Evolutionary conservation across 2,113 vertebrate species (phyloP).

Genomic region (Lepisosteus oculatus): DNA sequence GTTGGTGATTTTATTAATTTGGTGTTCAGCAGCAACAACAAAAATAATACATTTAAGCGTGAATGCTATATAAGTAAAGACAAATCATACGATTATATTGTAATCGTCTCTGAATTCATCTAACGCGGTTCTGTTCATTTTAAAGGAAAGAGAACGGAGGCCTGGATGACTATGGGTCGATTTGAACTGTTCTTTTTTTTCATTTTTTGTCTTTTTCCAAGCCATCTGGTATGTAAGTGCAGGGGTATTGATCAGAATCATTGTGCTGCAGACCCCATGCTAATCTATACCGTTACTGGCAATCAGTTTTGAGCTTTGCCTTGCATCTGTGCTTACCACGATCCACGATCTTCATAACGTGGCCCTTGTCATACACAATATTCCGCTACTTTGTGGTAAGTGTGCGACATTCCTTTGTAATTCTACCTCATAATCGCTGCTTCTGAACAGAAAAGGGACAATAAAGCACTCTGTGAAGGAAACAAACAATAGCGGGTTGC

Average conservation of each 20-base stretch:
- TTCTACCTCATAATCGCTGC: slow-evolving; percentile 15
- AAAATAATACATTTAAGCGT: not conserved
- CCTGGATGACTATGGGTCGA: slow-evolving; percentile 39
- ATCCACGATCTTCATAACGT: slow-evolving; percentile 52
- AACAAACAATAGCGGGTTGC: not conserved
- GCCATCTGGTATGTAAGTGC: slow-evolving; percentile 74
- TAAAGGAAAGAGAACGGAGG: slow-evolving; percentile 31
- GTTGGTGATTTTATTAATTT: too few relatives aligned
- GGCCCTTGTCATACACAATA: slow-evolving; percentile 52
- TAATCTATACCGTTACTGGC: slow-evolving; percentile 74
- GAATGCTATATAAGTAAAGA: too few relatives aligned
- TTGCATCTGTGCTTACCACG: slow-evolving; percentile 65
- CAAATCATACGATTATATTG: not conserved
- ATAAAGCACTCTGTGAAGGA: slow-evolving; percentile 12
- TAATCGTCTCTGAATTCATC: slow-evolving; percentile 3
- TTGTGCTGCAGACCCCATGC: slow-evolving; percentile 78
- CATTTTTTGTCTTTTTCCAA: slow-evolving; percentile 56
- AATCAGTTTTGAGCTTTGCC: slow-evolving; percentile 54
- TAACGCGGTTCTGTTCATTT: not conserved
- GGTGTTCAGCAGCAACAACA: too few relatives aligned
- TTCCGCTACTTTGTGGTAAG: slow-evolving; percentile 54
- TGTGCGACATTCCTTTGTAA: slow-evolving; percentile 54
- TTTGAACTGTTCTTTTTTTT: slow-evolving; percentile 42
- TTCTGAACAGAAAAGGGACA: slow-evolving; percentile 6
- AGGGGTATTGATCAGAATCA: slow-evolving; percentile 76